Evolutionary conservation across 2,113 vertebrate genomes (phyloP).

Genomic region (Corvus hawaiiensis): DNA sequence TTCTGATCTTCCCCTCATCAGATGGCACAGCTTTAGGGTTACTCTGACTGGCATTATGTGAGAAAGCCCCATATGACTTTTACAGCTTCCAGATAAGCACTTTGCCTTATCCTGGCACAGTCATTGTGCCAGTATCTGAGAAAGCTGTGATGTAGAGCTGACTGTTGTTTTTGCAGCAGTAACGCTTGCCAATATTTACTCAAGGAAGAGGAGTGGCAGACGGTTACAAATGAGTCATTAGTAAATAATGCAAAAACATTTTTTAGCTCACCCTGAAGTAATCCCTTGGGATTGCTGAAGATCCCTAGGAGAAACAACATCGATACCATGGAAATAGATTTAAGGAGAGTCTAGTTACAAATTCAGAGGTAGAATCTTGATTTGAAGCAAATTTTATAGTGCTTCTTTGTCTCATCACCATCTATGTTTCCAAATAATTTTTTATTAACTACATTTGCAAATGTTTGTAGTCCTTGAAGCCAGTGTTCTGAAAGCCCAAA

Average conservation of each 20-base stretch:
- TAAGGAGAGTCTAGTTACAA: not conserved
- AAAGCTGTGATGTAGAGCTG: slow-evolving; percentile 4
- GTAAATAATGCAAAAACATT: slow-evolving; percentile 20
- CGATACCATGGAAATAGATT: not conserved
- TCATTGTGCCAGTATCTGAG: not conserved
- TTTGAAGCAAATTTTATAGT: not conserved
- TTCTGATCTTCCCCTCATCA: not conserved
- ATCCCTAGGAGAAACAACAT: not conserved
- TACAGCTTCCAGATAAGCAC: not conserved
- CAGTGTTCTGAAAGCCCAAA: not conserved
- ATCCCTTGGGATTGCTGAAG: not conserved
- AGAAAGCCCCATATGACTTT: not conserved
- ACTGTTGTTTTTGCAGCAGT: not conserved
- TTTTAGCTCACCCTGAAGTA: not conserved
- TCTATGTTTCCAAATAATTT: not conserved
- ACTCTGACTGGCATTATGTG: not conserved
- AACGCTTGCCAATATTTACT: slow-evolving; percentile 45
- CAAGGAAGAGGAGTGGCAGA: slow-evolving; percentile 41
- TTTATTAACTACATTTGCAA: not conserved
- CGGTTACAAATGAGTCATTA: slow-evolving; percentile 22
- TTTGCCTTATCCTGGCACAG: not conserved
- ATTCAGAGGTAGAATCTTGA: not conserved
- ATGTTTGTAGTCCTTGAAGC: not conserved
- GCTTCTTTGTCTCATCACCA: not conserved
- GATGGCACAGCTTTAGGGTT: not conserved